A percentile compares a stretch with the other conserved stretches of the same genome.
These are phyloP conservation scores for Ischnura elegans DNA, from an alignment of 2,888 invertebrate genomes.

Conservation along the genomic window DNA sequence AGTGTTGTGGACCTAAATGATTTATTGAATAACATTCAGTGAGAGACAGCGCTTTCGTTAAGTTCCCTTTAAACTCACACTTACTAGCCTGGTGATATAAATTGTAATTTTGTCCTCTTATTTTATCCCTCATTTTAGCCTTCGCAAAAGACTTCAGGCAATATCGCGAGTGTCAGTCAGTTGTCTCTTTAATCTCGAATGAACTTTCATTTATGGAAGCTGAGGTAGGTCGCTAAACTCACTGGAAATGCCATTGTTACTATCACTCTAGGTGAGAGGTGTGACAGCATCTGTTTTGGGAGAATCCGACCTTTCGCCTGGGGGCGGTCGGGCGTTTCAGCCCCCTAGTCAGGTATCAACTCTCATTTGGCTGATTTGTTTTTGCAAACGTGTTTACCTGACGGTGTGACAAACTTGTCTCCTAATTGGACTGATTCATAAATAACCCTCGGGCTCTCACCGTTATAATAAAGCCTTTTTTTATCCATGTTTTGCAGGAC, in stretches of 20 bases:
- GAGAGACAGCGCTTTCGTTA: too few species aligned
- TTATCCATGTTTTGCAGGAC: neutral
- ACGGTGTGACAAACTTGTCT: neutral
- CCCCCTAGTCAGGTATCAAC: neutral
- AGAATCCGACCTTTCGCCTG: neutral
- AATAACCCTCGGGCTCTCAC: neutral
- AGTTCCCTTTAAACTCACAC: too few species aligned
- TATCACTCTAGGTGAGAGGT: neutral
- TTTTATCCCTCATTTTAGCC: too few species aligned
- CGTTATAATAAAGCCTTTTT: neutral
- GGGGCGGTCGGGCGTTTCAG: neutral
- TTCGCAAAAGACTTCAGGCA: too few species aligned
- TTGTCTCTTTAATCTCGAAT: neutral
- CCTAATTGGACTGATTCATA: neutral
- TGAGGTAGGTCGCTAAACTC: neutral
- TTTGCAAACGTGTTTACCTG: neutral
- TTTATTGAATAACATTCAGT: too few species aligned
- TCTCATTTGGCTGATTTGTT: slow-evolving; percentile 30
- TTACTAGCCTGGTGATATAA: neutral
- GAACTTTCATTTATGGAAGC: neutral
- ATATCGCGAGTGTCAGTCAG: neutral
- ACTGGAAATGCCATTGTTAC: neutral
- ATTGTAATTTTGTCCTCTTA: too few species aligned
- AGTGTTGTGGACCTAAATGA: too few species aligned
- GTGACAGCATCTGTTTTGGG: neutral